These are phyloP conservation scores for Lasioglossum albipes DNA, from an alignment of 1,140 invertebrate species.

Conservation along the genomic window DNA sequence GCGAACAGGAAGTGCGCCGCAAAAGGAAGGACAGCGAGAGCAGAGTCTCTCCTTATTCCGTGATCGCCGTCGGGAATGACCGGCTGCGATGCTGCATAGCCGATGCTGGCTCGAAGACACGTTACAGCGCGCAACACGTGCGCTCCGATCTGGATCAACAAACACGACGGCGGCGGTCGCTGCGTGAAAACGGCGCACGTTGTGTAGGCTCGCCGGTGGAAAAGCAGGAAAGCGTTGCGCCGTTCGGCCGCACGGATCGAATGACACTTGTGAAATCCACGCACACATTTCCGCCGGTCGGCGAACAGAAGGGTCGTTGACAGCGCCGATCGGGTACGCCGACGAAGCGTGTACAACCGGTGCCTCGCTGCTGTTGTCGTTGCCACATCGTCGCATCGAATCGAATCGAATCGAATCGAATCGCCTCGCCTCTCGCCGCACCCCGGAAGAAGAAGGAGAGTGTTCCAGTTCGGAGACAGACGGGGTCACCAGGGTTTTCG, in stretches of 20 bases:
- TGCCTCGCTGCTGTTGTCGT: neutral
- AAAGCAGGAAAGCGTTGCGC: slow-evolving; percentile 9
- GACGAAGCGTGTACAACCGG: slow-evolving; percentile 22
- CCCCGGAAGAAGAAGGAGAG: neutral
- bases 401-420: too few relatives aligned
- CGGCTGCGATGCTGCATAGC: neutral
- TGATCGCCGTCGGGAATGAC: slow-evolving; percentile 16
- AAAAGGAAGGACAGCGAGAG: neutral
- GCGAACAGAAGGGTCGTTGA: slow-evolving; percentile 36
- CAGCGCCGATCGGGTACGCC: neutral
- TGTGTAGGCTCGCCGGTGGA: neutral
- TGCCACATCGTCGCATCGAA: neutral
- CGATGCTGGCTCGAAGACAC: neutral
- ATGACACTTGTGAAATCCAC: slow-evolving; percentile 56
- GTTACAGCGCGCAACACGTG: slow-evolving; percentile 12
- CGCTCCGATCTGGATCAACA: slow-evolving; percentile 19
- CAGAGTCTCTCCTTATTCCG: neutral
- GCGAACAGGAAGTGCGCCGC: neutral
- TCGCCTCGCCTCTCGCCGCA: too few relatives aligned
- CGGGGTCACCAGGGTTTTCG: neutral
- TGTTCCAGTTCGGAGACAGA: neutral
- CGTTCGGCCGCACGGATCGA: neutral
- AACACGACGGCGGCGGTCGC: neutral
- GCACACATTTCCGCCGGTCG: slow-evolving; percentile 44
- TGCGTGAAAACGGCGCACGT: slow-evolving; percentile 1